Evolutionary conservation across 2,888 invertebrate species (phyloP).

Genomic region (Tetrapedia diversipes): DNA sequence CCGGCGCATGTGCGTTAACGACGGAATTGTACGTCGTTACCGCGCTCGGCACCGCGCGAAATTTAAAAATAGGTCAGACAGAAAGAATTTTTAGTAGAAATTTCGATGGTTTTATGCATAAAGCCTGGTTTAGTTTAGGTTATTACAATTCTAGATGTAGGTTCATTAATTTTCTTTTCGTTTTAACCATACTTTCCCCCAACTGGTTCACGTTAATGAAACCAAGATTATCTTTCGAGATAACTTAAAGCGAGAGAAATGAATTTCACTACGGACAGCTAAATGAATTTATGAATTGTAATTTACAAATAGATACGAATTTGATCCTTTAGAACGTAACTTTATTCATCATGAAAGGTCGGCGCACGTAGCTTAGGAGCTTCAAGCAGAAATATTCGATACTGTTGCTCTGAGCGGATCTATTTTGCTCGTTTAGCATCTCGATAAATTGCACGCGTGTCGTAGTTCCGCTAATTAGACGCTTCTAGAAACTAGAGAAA

Average conservation of each 20-base stretch:
- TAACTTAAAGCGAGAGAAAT: neutral
- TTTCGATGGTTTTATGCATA: neutral
- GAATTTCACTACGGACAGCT: too few relatives aligned
- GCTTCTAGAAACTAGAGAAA: slow-evolving; percentile 48
- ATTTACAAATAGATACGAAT: too few relatives aligned
- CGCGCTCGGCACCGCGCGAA: slow-evolving; percentile 14
- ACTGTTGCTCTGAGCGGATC: neutral
- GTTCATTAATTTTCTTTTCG: slow-evolving; percentile 3
- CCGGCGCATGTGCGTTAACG: slow-evolving; percentile 4
- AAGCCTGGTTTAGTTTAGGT: neutral
- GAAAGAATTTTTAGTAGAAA: neutral
- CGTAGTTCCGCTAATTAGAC: slow-evolving; percentile 50
- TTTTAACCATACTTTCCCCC: neutral
- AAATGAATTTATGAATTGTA: too few relatives aligned
- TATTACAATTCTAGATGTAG: neutral
- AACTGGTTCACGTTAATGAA: neutral
- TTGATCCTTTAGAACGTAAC: too few relatives aligned
- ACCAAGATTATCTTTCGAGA: neutral
- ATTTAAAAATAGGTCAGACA: slow-evolving; percentile 17
- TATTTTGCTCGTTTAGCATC: neutral
- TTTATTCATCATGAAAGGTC: neutral
- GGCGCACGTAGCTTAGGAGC: neutral
- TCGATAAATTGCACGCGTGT: slow-evolving; percentile 30
- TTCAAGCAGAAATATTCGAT: slow-evolving; percentile 4
- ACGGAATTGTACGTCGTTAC: slow-evolving; percentile 21